Percentiles rank a stretch among this genome's conserved stretches.
phyloP scores from a whole-genome alignment of 2,113 vertebrate species.

The Ardeotis arabs region DNA sequence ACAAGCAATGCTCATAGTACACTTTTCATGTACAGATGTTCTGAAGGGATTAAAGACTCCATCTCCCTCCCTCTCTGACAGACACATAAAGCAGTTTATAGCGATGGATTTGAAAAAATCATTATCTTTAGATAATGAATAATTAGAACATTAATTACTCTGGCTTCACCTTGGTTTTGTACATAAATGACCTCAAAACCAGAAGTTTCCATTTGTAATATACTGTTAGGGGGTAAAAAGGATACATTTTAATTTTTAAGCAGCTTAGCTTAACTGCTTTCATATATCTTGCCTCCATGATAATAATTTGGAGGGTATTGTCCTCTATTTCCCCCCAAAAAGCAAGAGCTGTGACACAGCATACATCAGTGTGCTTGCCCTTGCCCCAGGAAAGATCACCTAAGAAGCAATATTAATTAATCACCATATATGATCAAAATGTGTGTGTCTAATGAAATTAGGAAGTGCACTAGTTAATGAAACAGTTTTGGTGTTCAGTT shows the following conservation, averaged over 20 bases:
- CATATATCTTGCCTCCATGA: not conserved
- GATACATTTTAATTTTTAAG: not conserved
- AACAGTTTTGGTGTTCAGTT: accelerated
- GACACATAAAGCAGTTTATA: constrained; percentile 39
- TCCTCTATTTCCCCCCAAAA: not conserved
- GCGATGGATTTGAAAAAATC: constrained; percentile 15
- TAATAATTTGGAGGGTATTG: not conserved
- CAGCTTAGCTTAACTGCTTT: not conserved
- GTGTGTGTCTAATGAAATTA: not conserved
- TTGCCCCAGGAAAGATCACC: not conserved
- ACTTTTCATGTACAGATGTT: constrained; percentile 56
- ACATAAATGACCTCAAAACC: not conserved
- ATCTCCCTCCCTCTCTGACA: not conserved
- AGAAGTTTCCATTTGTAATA: not conserved
- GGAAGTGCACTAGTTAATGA: not conserved
- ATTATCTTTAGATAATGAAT: constrained; percentile 38
- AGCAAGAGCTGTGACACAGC: not conserved
- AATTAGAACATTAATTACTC: constrained; percentile 47
- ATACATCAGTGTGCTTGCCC: not conserved
- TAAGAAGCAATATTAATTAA: not conserved
- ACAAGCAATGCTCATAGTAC: not conserved
- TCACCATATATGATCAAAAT: not conserved
- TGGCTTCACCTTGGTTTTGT: constrained; percentile 39
- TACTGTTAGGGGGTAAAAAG: not conserved
- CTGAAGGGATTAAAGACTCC: constrained; percentile 44